Conservation (phyloP, 2,113 vertebrate species). For the Australoheros scitulus region DNA sequence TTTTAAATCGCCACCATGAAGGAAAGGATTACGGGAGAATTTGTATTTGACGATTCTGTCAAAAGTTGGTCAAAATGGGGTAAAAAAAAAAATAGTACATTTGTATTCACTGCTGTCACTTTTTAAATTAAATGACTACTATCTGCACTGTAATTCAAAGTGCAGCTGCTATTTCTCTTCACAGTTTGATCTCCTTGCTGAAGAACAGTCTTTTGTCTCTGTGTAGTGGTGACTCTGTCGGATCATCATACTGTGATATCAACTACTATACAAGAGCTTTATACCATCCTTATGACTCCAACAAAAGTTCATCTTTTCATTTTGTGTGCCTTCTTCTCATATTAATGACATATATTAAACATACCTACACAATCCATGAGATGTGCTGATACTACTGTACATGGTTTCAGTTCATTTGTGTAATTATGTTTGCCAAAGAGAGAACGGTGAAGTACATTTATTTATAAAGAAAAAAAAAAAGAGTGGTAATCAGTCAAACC, state of each 20-base stretch:
- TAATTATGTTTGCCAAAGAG: slow-evolving; percentile 1
- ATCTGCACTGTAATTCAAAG: slow-evolving; percentile 25
- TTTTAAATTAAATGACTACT: slow-evolving; percentile 57
- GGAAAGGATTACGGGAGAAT: neutral
- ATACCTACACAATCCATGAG: neutral
- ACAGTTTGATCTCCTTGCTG: neutral
- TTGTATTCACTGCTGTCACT: slow-evolving; percentile 45
- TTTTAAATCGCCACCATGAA: slow-evolving; percentile 5
- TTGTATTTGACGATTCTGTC: slow-evolving; percentile 37
- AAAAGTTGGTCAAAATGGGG: slow-evolving; percentile 16
- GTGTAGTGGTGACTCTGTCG: neutral
- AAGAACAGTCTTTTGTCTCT: neutral
- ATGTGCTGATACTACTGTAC: slow-evolving; percentile 1
- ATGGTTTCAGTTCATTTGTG: neutral
- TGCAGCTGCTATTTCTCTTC: slow-evolving; percentile 43
- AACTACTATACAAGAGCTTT: neutral
- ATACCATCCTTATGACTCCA: neutral
- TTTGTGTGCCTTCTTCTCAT: slow-evolving; percentile 52
- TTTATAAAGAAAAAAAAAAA: neutral
- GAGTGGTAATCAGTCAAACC: neutral
- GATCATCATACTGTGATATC: slow-evolving; percentile 10
- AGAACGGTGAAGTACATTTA: neutral
- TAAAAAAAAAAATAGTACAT: neutral
- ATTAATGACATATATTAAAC: neutral
- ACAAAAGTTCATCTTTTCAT: slow-evolving; percentile 8